phyloP scores from a whole-genome alignment of 2,888 invertebrate species.

The Allolobophora icterica region DNA sequence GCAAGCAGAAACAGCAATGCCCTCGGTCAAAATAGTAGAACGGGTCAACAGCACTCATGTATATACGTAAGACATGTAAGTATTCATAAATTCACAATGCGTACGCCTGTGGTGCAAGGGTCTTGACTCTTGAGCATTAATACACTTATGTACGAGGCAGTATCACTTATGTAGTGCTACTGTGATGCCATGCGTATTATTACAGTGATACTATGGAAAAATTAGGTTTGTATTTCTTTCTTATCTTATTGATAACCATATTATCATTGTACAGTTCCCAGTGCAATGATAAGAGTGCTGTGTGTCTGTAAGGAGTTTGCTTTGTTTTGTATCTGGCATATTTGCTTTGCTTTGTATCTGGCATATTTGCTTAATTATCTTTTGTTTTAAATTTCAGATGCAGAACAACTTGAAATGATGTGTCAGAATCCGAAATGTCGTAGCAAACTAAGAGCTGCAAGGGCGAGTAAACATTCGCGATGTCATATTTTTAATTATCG shows the following conservation, averaged over 20 bases:
- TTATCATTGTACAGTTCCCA: background rate
- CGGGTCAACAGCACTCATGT: no score
- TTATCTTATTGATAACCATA: background rate
- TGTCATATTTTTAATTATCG: background rate
- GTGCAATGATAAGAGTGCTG: no score
- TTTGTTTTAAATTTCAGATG: background rate
- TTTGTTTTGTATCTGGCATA: no score
- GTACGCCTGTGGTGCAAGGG: no score
- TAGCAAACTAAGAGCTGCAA: background rate
- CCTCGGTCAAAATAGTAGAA: no score
- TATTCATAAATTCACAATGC: no score
- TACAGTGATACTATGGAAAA: background rate
- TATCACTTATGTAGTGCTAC: background rate
- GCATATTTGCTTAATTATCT: background rate
- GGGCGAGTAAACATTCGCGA: background rate
- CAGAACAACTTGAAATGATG: background rate
- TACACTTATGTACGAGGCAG: no score
- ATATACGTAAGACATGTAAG: no score
- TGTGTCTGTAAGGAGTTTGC: no score
- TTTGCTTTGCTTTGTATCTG: background rate
- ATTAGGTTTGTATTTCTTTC: background rate
- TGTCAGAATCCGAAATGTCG: conserved; percentile 11
- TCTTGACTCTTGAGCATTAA: no score
- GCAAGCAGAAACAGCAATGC: no score
- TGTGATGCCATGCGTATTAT: background rate